Evolutionary conservation across 2,797 vertebrate species (phyloP).

Genomic region (Mormyrus hasselquistii): DNA sequence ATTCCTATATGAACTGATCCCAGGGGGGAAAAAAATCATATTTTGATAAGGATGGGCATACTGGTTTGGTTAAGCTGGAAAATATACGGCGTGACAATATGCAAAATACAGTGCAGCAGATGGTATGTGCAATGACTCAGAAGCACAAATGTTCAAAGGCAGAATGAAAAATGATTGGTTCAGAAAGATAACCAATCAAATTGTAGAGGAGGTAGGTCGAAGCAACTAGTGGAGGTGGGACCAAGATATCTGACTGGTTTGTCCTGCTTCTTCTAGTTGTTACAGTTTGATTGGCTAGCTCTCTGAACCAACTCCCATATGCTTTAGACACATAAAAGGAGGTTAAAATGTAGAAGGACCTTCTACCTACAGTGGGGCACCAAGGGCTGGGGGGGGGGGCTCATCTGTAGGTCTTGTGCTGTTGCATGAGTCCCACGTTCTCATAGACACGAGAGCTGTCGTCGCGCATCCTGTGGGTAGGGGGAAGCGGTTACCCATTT

Average conservation of each 20-base stretch:
- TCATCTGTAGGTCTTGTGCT: constrained; percentile 99
- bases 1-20: neutral
- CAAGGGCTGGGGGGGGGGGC: constrained; percentile 31
- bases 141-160: neutral
- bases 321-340: neutral
- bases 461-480: constrained; percentile 77
- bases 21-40: neutral
- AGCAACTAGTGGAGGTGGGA: neutral
- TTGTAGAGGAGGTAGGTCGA: neutral
- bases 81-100: neutral
- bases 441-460: constrained; percentile 92
- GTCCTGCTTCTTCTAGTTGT: neutral
- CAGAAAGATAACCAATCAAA: neutral
- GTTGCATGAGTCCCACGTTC: constrained; percentile 95
- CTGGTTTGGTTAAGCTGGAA: neutral
- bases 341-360: constrained; percentile 1
- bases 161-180: neutral
- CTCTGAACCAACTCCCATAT: neutral
- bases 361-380: constrained; percentile 13
- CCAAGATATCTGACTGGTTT: neutral
- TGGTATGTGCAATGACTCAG: neutral
- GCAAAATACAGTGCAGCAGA: neutral
- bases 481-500: neutral
- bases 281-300: neutral
- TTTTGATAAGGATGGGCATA: neutral